Percentiles rank a stretch among this genome's conserved stretches.
phyloP scores from a whole-genome alignment of 2,888 invertebrate genomes.

The Dryococelus australis region DNA sequence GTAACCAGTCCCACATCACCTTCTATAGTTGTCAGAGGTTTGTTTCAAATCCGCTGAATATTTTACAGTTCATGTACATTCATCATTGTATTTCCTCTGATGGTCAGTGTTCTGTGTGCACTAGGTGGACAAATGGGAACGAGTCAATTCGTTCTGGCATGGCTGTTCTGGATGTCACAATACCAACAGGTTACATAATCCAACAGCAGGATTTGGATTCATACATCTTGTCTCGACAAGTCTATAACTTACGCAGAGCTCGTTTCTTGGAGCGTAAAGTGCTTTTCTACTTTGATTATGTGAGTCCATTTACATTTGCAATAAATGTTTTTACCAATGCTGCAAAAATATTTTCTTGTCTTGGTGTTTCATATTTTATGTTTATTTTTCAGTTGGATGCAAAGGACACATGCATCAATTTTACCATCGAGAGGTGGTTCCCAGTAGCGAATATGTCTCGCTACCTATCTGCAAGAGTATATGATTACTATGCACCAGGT shows the following conservation, averaged over 20 bases:
- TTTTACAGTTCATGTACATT: not conserved
- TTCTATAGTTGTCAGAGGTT: conserved; percentile 88
- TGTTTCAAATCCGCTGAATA: not conserved
- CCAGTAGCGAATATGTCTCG: conserved; percentile 97
- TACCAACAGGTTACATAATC: conserved; percentile 91
- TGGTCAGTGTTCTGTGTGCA: conserved; percentile 44
- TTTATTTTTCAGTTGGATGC: conserved; percentile 72
- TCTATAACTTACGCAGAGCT: conserved; percentile 84
- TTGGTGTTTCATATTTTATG: not conserved
- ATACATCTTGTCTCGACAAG: conserved; percentile 81
- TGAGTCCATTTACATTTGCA: conserved; percentile 61
- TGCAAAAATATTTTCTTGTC: conserved; percentile 25
- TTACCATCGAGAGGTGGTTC: conserved; percentile 93
- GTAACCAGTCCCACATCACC: conserved; percentile 93
- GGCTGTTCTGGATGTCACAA: conserved; percentile 84
- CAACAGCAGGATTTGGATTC: conserved; percentile 88
- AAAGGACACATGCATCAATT: conserved; percentile 88
- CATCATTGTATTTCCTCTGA: not conserved
- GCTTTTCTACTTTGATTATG: conserved; percentile 92
- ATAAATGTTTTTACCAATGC: not conserved
- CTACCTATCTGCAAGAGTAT: conserved; percentile 87
- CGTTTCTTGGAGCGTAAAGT: conserved; percentile 83
- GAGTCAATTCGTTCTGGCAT: conserved; percentile 87
- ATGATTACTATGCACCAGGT: conserved; percentile 97
- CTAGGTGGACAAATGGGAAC: conserved; percentile 77